Evolutionary conservation across 2,888 invertebrate genomes (phyloP), one percentile per base, ranked within the genome.

Genomic region (Poecilus cupreus): DNA sequence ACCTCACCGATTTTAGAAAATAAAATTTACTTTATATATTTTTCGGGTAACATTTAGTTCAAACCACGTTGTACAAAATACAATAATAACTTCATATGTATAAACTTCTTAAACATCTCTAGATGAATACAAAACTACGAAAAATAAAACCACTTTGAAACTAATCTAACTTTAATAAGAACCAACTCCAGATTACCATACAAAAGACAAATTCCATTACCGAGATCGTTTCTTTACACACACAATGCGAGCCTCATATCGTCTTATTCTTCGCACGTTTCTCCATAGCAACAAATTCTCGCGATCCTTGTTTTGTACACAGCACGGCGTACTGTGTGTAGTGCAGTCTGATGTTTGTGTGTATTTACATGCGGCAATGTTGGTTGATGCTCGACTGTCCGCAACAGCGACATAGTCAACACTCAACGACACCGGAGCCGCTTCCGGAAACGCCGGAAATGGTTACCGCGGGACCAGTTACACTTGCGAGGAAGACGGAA

Each of bases 161-260:
- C 54, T 54, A 54, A 54, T 54, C 54, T 20, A 54, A 54, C 20
- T 54, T 20, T 54, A 54, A 54, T 54, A 54, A 54, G 54, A 11
- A 3, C 20, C 11, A 20, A 18, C 11, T 3, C 18, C 18, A 54
- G 22, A 54, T 54, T 54, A 54, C 54, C 54, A 54, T 54, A 54
- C 54, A 54, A 54, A 54, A 54, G 18, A 54, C 54, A 22, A 49
- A 54, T 54, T 54, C 54, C 54, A 54, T 54, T 54, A 54, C 20
- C 11, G 20, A 8, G 22, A 54, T 20, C 54, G 22, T 54, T 49
- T 22, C 54, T 54, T 54, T 54, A 54, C 22, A 20, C 22, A 11
- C 54, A 32, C 32, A 32, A 32, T 32, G 32, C 32, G 1, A 32
- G 32, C 0, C 4, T 32, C 32, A 8, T 46, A 13, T n/a, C 54